A percentile compares a stretch with the other conserved stretches of the same genome.
Evolutionary conservation across 2,113 vertebrate genomes (phyloP).

Genomic region (Pangasianodon hypophthalmus): DNA sequence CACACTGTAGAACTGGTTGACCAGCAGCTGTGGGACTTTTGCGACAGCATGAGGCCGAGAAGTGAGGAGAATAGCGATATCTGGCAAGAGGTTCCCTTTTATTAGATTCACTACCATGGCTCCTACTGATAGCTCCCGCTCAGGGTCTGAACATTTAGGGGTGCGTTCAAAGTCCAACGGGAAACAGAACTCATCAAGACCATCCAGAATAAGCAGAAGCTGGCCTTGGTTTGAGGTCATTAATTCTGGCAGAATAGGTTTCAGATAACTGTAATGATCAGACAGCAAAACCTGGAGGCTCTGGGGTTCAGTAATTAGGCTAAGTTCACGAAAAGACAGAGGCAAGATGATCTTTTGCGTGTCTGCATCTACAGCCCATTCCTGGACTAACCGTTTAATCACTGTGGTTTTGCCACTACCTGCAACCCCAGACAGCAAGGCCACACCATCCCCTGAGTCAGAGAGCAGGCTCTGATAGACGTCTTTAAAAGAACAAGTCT

Average conservation of each 20-base stretch:
- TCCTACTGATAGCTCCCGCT: slow-evolving; percentile 45
- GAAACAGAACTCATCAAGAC: slow-evolving; percentile 60
- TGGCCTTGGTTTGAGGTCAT: slow-evolving; percentile 43
- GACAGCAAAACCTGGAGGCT: slow-evolving; percentile 54
- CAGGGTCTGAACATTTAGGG: slow-evolving; percentile 62
- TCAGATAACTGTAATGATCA: slow-evolving; percentile 62
- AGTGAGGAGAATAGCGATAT: slow-evolving; percentile 57
- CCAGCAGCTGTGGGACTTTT: slow-evolving; percentile 55
- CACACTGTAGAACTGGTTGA: slow-evolving; percentile 55
- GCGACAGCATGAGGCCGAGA: slow-evolving; percentile 58
- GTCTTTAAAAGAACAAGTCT: slow-evolving; percentile 49
- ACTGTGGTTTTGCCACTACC: slow-evolving; percentile 65
- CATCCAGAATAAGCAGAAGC: slow-evolving; percentile 60
- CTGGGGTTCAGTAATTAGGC: slow-evolving; percentile 54
- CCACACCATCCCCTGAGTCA: slow-evolving; percentile 20
- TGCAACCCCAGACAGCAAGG: slow-evolving; percentile 59
- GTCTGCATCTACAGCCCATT: slow-evolving; percentile 50
- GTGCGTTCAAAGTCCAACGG: slow-evolving; percentile 58
- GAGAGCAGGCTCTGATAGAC: slow-evolving; percentile 51
- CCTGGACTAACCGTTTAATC: slow-evolving; percentile 50
- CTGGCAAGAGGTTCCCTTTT: slow-evolving; percentile 60
- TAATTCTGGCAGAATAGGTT: slow-evolving; percentile 49
- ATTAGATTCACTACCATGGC: slow-evolving; percentile 60
- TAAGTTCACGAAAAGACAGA: slow-evolving; percentile 60
- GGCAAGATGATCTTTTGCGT: slow-evolving; percentile 52